Evolutionary conservation across 1,140 invertebrate species (phyloP).

Genomic region (Medauroidea extradentata): DNA sequence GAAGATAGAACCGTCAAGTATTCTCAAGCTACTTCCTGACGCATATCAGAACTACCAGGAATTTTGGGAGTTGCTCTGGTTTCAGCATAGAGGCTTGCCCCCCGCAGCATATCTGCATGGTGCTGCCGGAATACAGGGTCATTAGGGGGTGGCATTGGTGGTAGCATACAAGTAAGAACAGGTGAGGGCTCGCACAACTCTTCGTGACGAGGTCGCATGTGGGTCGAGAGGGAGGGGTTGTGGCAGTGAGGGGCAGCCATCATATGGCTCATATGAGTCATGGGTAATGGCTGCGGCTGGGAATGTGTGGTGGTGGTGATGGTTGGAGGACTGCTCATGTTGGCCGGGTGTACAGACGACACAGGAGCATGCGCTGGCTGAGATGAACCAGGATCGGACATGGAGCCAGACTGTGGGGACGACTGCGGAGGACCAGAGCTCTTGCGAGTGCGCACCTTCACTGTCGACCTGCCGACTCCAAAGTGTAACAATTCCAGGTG

Average conservation of each 20-base stretch:
- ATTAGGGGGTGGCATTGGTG: constrained; percentile 4
- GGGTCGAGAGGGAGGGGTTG: too few relatives aligned
- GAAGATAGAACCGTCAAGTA: too few relatives aligned
- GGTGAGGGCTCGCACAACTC: constrained; percentile 5
- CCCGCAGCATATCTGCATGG: constrained; percentile 14
- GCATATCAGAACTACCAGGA: background rate
- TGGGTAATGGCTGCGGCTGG: background rate
- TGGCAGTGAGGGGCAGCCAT: too few relatives aligned
- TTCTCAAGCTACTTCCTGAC: constrained; percentile 6
- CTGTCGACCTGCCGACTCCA: constrained; percentile 30
- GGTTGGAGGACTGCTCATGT: background rate
- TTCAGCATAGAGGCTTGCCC: constrained; percentile 17
- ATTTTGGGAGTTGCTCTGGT: constrained; percentile 3
- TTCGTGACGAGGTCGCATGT: too few relatives aligned
- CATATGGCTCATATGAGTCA: background rate
- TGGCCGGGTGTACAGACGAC: background rate
- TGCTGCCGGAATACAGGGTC: constrained; percentile 15
- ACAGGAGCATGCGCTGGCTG: background rate
- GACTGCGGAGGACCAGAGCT: background rate
- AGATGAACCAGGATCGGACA: background rate
- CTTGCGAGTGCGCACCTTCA: constrained; percentile 12
- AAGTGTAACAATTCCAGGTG: constrained; percentile 45
- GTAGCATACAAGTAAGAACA: constrained; percentile 3
- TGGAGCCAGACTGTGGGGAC: background rate
- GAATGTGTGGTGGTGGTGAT: background rate